These are phyloP conservation scores for Mantis religiosa DNA, from an alignment of 2,888 invertebrate species.

Conservation along the genomic window DNA sequence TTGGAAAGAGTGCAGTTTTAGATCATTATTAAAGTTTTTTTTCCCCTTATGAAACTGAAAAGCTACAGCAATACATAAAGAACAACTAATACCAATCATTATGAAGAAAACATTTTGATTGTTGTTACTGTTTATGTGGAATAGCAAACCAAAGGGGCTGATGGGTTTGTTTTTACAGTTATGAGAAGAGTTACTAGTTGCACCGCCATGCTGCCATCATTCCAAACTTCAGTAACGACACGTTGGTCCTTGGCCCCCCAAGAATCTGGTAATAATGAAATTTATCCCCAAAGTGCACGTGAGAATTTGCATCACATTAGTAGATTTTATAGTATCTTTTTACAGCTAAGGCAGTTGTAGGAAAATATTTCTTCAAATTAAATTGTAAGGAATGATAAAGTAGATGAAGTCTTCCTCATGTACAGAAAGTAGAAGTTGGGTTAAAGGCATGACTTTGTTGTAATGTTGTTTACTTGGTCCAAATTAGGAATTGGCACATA, in stretches of 20 bases:
- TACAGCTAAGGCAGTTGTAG: neutral
- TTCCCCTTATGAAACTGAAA: neutral
- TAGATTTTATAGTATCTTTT: neutral
- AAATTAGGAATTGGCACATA: neutral
- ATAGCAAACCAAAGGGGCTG: neutral
- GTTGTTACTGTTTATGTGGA: neutral
- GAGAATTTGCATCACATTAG: neutral
- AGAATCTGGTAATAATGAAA: neutral
- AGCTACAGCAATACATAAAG: neutral
- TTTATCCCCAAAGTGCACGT: neutral
- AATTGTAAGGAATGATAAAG: neutral
- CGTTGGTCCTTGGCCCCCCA: neutral
- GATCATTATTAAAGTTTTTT: too few relatives aligned
- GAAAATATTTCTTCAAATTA: neutral
- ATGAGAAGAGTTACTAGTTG: neutral
- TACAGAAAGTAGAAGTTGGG: neutral
- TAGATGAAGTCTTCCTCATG: neutral
- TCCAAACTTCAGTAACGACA: neutral
- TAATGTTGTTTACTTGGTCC: neutral
- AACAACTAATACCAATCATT: neutral
- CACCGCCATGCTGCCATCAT: neutral
- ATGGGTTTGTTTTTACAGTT: neutral
- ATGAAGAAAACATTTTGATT: neutral
- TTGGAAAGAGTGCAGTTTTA: too few relatives aligned
- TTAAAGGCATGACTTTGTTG: neutral